phyloP scores from a whole-genome alignment of 2,113 vertebrate genomes.

The Vidua macroura region DNA sequence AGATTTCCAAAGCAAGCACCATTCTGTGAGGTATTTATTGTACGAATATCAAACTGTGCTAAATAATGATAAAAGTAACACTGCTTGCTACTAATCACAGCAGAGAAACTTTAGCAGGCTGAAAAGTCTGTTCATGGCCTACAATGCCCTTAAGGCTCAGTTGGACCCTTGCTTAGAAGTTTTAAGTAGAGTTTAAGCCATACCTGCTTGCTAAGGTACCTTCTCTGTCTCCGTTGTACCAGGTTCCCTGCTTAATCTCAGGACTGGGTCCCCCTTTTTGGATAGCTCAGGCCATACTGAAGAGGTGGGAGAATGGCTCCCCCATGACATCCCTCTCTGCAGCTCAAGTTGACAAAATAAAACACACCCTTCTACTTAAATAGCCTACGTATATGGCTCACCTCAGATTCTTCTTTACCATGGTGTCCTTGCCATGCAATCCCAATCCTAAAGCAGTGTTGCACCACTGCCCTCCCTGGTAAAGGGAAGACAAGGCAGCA shows the following conservation, averaged over 20 bases:
- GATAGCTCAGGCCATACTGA: neutral
- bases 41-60: neutral
- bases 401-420: neutral
- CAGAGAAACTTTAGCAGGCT: neutral
- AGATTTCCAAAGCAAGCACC: neutral
- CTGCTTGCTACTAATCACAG: neutral
- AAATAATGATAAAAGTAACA: neutral
- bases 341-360: neutral
- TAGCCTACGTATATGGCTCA: rapidly evolving
- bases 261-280: neutral
- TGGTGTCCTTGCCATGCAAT: neutral
- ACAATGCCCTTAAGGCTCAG: neutral
- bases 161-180: neutral
- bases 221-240: neutral
- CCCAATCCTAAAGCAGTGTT: neutral
- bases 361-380: neutral
- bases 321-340: neutral
- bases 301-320: neutral
- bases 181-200: neutral
- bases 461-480: no score
- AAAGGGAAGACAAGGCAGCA: neutral
- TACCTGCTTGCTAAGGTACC: neutral
- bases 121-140: neutral
- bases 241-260: neutral
- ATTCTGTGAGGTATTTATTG: neutral